Evolutionary conservation across 2,888 invertebrate genomes (phyloP).

Genomic region (Geophilus truncorum): DNA sequence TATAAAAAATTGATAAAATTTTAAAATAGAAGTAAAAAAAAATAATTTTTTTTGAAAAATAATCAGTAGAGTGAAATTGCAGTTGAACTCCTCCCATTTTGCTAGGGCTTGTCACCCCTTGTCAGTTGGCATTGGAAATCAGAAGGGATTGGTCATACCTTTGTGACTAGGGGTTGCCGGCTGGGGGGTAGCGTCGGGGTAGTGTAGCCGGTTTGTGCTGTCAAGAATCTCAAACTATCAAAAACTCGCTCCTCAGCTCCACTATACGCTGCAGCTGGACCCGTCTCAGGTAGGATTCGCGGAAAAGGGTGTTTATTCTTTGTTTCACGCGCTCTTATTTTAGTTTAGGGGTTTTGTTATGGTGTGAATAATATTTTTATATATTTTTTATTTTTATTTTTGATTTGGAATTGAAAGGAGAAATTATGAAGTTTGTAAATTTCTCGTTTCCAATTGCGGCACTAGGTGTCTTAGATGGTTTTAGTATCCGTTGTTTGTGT

Average conservation of each 20-base stretch:
- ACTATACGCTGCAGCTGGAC: not conserved
- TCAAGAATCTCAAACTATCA: slow-evolving; percentile 25
- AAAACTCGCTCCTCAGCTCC: not conserved
- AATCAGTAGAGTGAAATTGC: slow-evolving; percentile 7
- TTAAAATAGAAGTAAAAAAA: not conserved
- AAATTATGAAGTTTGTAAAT: no score
- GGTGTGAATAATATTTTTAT: not conserved
- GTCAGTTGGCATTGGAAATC: slow-evolving; percentile 27
- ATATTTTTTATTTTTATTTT: not conserved
- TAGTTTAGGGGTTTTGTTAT: not conserved
- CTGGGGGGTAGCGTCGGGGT: slow-evolving; percentile 1
- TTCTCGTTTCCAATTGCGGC: no score
- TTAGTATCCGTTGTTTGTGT: no score
- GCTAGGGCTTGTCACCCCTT: slow-evolving; percentile 19
- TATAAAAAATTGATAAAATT: no score
- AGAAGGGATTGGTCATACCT: slow-evolving; percentile 25
- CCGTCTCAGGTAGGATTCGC: not conserved
- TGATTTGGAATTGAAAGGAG: no score
- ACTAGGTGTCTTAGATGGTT: no score
- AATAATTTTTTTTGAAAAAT: not conserved
- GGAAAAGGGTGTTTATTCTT: not conserved
- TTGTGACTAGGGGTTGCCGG: slow-evolving; percentile 25
- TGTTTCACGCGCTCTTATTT: not conserved
- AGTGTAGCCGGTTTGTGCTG: slow-evolving; percentile 9
- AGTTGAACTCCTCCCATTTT: slow-evolving; percentile 17